phyloP scores from a whole-genome alignment of 2,888 invertebrate species.

The Orthosia incerta region DNA sequence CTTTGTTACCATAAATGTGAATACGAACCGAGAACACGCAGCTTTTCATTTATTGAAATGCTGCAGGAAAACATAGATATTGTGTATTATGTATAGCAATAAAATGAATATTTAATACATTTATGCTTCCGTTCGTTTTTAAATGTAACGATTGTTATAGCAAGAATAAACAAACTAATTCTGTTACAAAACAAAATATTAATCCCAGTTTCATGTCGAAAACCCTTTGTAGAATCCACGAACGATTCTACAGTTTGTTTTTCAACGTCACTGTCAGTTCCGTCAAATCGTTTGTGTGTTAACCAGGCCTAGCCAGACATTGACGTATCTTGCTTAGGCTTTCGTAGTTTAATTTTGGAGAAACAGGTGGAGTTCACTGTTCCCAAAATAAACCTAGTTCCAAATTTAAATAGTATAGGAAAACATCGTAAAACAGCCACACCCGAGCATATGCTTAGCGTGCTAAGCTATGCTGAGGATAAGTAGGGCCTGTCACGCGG shows the following conservation, averaged over 20 bases:
- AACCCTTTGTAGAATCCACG: slow-evolving; percentile 19
- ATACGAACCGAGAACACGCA: slow-evolving; percentile 51
- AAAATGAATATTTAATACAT: not conserved
- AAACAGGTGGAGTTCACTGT: not conserved
- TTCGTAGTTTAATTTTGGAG: not conserved
- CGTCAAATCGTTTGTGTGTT: slow-evolving; percentile 3
- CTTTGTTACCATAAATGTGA: slow-evolving; percentile 63
- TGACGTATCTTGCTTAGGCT: not conserved
- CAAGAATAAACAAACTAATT: not conserved
- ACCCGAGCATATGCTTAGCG: slow-evolving; percentile 41
- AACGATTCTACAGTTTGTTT: not conserved
- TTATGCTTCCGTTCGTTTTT: not conserved
- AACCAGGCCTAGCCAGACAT: not conserved
- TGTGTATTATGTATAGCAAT: slow-evolving; percentile 34
- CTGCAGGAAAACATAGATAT: slow-evolving; percentile 38
- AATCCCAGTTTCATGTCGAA: not conserved
- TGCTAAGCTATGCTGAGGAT: slow-evolving; percentile 45
- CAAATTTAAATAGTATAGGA: slow-evolving; percentile 18
- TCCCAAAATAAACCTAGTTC: not conserved
- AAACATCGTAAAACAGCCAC: slow-evolving; percentile 35
- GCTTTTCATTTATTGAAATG: slow-evolving; percentile 57
- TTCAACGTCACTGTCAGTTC: slow-evolving; percentile 17
- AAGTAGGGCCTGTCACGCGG: slow-evolving; percentile 50
- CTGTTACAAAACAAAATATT: not conserved
- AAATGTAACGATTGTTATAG: not conserved